Evolutionary conservation across 53 echinoderm and acorn worm genomes (phyloP).

Genomic region (Paracentrotus lividus): DNA sequence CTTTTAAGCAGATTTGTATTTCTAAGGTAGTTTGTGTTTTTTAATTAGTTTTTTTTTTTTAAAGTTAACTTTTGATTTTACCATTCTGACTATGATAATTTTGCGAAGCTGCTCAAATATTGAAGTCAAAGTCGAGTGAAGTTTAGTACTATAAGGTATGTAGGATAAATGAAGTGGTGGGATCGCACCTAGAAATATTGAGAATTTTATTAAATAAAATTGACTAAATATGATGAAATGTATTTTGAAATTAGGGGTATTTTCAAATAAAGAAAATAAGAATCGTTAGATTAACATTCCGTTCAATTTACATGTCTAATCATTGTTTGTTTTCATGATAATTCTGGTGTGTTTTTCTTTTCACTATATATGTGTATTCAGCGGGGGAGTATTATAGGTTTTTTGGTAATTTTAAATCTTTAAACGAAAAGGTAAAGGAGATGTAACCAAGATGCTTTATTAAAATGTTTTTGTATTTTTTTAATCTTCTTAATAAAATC

Average conservation of each 20-base stretch:
- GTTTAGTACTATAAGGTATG: not conserved
- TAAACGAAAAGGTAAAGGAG: not conserved
- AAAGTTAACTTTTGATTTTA: not conserved
- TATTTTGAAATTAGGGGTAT: not conserved
- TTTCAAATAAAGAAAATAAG: not conserved
- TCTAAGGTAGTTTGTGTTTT: not conserved
- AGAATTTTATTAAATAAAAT: not conserved
- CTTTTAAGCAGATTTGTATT: not conserved
- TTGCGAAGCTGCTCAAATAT: not conserved
- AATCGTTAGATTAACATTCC: not conserved
- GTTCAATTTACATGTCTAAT: not conserved
- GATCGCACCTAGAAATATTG: not conserved
- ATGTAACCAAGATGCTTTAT: not conserved
- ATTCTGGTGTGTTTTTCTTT: not conserved
- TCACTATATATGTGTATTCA: not conserved
- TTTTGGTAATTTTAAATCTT: not conserved
- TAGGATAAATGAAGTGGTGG: not conserved
- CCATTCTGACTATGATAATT: not conserved
- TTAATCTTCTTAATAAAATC: slow-evolving; percentile 24
- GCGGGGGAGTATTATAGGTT: not conserved
- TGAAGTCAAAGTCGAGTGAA: not conserved
- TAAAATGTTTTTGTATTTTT: not conserved
- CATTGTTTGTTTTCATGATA: not conserved
- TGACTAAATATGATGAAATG: not conserved
- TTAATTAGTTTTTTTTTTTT: not conserved